These are phyloP conservation scores for Pachycephala philippinensis DNA, from an alignment of 2,113 vertebrate genomes.

Conservation along the genomic window DNA sequence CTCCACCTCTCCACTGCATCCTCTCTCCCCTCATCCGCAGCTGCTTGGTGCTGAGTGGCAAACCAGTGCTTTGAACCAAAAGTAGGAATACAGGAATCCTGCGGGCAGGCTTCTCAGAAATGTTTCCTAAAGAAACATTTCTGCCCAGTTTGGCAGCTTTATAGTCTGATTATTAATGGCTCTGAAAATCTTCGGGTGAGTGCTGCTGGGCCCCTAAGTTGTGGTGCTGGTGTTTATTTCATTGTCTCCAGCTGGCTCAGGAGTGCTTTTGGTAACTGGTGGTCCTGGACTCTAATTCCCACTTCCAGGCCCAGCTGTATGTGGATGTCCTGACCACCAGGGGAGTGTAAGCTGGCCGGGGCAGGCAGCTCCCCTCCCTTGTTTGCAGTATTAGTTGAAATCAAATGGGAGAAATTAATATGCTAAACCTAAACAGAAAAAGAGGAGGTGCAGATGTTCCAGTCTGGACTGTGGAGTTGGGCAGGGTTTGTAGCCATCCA, in stretches of 20 bases:
- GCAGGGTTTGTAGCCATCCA: not conserved
- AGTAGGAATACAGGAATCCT: not conserved
- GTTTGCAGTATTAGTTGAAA: not conserved
- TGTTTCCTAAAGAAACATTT: not conserved
- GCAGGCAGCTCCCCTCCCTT: not conserved
- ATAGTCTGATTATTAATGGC: not conserved
- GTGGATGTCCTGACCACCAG: not conserved
- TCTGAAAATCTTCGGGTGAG: not conserved
- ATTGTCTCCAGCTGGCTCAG: not conserved
- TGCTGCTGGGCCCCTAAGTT: not conserved
- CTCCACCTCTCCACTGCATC: accelerated
- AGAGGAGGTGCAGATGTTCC: not conserved
- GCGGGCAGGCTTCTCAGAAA: not conserved
- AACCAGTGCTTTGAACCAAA: not conserved
- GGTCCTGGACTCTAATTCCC: not conserved
- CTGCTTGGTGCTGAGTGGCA: not conserved
- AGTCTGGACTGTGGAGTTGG: not conserved
- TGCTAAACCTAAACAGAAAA: not conserved
- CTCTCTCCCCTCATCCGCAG: not conserved
- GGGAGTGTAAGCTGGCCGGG: not conserved
- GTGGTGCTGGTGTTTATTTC: not conserved
- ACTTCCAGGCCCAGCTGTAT: not conserved
- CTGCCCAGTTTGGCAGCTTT: not conserved
- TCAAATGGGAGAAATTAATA: not conserved
- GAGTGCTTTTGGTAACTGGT: not conserved